Percentiles rank a stretch among this genome's conserved stretches.
These are phyloP conservation scores for Leptodactylus fuscus DNA, from an alignment of 2,113 vertebrate species.

Conservation along the genomic window DNA sequence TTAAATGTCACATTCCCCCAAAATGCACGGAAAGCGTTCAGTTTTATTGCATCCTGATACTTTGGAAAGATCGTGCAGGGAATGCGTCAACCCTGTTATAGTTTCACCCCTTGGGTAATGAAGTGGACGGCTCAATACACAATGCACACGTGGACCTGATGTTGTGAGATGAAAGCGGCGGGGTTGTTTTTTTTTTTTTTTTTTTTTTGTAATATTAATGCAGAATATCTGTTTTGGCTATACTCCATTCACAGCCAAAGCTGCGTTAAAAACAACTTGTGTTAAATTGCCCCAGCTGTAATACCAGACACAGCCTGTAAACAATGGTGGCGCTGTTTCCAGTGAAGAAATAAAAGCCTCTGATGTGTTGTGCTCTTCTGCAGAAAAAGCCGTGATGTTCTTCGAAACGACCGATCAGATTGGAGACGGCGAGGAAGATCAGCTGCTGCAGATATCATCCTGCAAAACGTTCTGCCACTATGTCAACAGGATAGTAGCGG, in stretches of 20 bases:
- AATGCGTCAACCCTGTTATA: too few relatives aligned
- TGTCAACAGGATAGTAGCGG: conserved; percentile 87
- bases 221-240: not conserved
- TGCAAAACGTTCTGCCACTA: conserved; percentile 90
- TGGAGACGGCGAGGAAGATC: conserved; percentile 81
- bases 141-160: too few relatives aligned
- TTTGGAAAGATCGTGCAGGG: not conserved
- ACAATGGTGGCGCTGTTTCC: not conserved
- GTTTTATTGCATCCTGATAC: not conserved
- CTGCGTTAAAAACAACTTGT: not conserved
- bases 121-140: not conserved
- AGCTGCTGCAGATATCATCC: conserved; percentile 78
- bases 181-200: too few relatives aligned
- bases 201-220: too few relatives aligned
- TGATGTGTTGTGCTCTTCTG: not conserved
- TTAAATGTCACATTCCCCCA: conserved; percentile 31
- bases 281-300: not conserved
- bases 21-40: not conserved
- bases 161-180: too few relatives aligned
- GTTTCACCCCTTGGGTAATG: not conserved
- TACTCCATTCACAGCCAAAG: not conserved
- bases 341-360: not conserved
- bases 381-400: conserved; percentile 87
- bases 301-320: too few relatives aligned
- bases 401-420: conserved; percentile 89